Evolutionary conservation across 2,888 invertebrate genomes (phyloP), one percentile per base, ranked within the genome.

Genomic region (Cataglyphis altisquamis): DNA sequence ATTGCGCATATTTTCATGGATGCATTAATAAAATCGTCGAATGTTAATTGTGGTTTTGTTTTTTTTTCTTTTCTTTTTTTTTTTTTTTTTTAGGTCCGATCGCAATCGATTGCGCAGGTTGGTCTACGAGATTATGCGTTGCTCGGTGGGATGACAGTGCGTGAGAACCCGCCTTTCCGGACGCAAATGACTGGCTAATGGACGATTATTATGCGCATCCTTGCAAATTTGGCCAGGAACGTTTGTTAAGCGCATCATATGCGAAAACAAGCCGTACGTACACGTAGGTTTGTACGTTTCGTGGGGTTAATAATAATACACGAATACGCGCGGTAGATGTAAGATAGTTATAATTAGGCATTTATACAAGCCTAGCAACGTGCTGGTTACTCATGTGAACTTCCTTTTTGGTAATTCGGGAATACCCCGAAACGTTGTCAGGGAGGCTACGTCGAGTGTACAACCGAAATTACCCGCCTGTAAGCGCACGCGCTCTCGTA

Each of bases 321-420:
- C 91, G 86, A 90, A 32, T 32, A 32, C 87, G 86, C 89, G 89
- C 89, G 89, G 92, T 93, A 94, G 94, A 94, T 94, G 93, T 91
- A 92, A 94, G 94, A 94, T 94, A 94, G 94, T 94, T 94, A 92
- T 94, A 94, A 94, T 94, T 94, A 94, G 94, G 93, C 91, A 89
- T 91, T 92, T 91, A 92, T 92, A 91, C 91, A 89, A 91, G 92
- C 92, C 92, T 93, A 93, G 93, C 92, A 91, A 91, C 91, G 90
- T 91, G 92, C 92, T 87, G 89, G 90, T 92, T 92, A 94, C 92
- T 92, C 94, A 94, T 93, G 94, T 94, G 94, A 93, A 94, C 93
- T 93, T 94, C 94, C 93, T 93, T 91, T 87, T 89, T 85, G 89
- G 88, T 84, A 88, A 88, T 92, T 93, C 93, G 88, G 91, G 91